These are phyloP conservation scores for Augochlorella aurata DNA, from an alignment of 2,888 invertebrate species.

Conservation along the genomic window DNA sequence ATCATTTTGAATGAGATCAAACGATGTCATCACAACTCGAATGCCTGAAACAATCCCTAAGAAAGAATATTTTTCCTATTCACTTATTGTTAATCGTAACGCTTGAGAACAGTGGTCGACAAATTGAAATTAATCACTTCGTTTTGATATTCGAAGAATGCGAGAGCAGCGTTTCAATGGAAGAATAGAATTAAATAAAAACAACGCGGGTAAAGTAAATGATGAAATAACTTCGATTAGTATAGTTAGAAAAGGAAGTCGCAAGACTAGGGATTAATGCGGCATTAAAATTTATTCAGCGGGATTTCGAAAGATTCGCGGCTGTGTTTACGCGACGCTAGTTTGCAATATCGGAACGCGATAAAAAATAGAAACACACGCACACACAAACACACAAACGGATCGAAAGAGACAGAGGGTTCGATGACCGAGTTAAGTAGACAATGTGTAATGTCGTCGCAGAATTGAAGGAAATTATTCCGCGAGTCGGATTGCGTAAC, in stretches of 20 bases:
- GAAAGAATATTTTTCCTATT: no score
- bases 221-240: neutral
- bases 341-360: neutral
- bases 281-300: neutral
- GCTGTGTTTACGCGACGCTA: neutral
- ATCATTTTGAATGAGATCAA: no score
- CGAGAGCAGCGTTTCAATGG: no score
- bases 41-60: no score
- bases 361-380: neutral
- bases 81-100: no score
- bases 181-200: no score
- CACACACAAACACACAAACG: neutral
- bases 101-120: no score
- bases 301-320: neutral
- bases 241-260: neutral
- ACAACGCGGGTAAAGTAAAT: neutral
- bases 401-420: constrained; percentile 47
- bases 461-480: constrained; percentile 63
- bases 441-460: constrained; percentile 56
- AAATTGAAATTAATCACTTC: no score
- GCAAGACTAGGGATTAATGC: neutral
- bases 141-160: no score
- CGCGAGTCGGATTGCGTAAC: constrained; percentile 59
- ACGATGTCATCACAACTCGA: no score
- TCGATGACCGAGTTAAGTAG: constrained; percentile 64